Percentiles rank a stretch among this genome's conserved stretches.
phyloP scores from a whole-genome alignment of 2,113 vertebrate genomes.

The Malurus cyaneus region DNA sequence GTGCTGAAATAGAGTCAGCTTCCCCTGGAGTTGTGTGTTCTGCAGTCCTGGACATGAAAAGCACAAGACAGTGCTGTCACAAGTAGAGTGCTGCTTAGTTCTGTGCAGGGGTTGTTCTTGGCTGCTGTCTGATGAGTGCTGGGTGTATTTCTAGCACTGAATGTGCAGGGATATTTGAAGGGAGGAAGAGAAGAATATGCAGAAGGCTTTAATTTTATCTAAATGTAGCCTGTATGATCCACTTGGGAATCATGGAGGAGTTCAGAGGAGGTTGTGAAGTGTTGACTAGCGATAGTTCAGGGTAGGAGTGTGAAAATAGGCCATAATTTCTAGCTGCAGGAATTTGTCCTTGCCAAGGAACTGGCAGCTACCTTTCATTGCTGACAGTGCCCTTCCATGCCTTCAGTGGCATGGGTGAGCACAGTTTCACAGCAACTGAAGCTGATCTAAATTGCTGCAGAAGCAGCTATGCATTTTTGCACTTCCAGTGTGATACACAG shows the following conservation, averaged over 20 bases:
- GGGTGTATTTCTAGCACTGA: constrained; percentile 30
- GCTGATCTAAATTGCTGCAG: background rate
- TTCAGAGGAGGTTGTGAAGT: constrained; percentile 40
- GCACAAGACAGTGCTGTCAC: background rate
- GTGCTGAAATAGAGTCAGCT: background rate
- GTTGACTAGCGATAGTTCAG: constrained; percentile 10
- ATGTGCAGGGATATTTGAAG: constrained; percentile 19
- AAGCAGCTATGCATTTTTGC: background rate
- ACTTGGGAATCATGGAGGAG: constrained; percentile 28
- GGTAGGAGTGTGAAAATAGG: constrained; percentile 23
- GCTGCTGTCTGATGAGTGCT: background rate
- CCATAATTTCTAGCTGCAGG: background rate
- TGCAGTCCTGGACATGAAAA: background rate
- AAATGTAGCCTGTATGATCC: background rate
- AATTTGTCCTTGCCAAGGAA: background rate
- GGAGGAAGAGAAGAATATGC: constrained; percentile 19
- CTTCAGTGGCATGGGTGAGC: background rate
- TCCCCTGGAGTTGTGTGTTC: background rate
- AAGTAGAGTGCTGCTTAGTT: background rate
- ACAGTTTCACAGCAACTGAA: background rate
- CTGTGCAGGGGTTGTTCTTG: constrained; percentile 20
- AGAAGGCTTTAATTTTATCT: constrained; percentile 31
- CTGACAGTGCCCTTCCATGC: background rate
- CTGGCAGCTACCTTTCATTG: background rate
- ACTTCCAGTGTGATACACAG: background rate